Evolutionary conservation across 2,113 vertebrate genomes (phyloP).

Genomic region (Pachycephala philippinensis): DNA sequence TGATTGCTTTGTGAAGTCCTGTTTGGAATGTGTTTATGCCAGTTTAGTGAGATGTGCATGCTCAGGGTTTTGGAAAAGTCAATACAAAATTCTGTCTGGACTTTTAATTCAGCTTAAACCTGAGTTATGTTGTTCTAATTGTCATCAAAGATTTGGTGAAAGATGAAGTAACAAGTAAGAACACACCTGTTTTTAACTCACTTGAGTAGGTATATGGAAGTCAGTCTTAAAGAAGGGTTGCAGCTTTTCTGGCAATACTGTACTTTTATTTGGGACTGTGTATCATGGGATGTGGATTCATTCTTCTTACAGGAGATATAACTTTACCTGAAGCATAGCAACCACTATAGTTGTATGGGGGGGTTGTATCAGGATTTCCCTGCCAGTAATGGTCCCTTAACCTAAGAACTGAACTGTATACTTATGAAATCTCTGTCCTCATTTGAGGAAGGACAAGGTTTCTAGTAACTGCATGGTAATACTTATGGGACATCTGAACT

Average conservation of each 20-base stretch:
- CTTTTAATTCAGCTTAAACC: neutral
- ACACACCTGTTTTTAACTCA: neutral
- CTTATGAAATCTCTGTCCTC: neutral
- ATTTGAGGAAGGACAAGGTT: neutral
- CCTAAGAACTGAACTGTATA: neutral
- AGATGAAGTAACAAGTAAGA: neutral
- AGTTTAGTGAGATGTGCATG: neutral
- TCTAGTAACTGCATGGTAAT: neutral
- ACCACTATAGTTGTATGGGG: rapidly evolving
- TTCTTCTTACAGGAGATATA: neutral
- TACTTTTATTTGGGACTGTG: neutral
- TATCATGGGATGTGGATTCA: neutral
- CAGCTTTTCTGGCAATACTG: neutral
- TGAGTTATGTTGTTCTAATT: neutral
- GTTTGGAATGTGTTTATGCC: neutral
- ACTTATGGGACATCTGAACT: neutral
- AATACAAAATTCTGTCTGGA: neutral
- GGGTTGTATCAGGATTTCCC: neutral
- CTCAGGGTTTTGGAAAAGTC: neutral
- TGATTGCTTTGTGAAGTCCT: neutral
- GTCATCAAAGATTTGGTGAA: neutral
- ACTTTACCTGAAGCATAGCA: neutral
- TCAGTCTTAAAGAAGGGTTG: neutral
- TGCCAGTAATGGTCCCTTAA: neutral
- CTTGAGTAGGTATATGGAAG: neutral